phyloP scores from a whole-genome alignment of 1,140 invertebrate genomes.

The Solen grandis region DNA sequence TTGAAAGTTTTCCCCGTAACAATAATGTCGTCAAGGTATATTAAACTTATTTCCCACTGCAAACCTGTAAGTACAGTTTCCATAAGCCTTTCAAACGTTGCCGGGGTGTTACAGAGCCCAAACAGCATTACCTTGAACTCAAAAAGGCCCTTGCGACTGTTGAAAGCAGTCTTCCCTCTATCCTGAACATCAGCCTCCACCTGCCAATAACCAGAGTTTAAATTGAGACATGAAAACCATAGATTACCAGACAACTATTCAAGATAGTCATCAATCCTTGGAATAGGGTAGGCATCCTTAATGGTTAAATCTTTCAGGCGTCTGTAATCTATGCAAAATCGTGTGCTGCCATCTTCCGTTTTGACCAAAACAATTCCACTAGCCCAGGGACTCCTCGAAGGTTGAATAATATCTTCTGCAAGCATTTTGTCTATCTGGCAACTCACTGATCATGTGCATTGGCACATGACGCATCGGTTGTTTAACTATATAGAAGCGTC shows the following conservation, averaged over 20 bases:
- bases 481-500: no score
- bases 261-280: background rate
- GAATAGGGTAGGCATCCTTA: conserved; percentile 45
- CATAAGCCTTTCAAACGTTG: conserved; percentile 69
- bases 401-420: conserved; percentile 45
- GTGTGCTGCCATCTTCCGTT: conserved; percentile 63
- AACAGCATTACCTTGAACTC: conserved; percentile 60
- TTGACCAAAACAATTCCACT: no score
- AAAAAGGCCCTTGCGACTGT: conserved; percentile 17
- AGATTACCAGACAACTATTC: conserved; percentile 12
- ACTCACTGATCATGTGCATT: no score
- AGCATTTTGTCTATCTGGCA: conserved; percentile 39
- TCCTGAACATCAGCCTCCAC: conserved; percentile 1
- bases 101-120: conserved; percentile 55
- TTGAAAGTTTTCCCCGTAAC: conserved; percentile 28
- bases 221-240: conserved; percentile 49
- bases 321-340: conserved; percentile 82
- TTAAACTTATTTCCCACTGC: conserved; percentile 17
- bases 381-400: conserved; percentile 63
- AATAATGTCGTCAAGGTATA: conserved; percentile 57
- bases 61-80: conserved; percentile 55
- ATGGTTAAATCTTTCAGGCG: conserved; percentile 50
- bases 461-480: no score
- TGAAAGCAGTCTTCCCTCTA: conserved; percentile 20
- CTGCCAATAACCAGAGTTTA: conserved; percentile 21